Base-by-base conservation (phyloP, 1,140 invertebrate species). In the Maniola jurtina region DNA sequence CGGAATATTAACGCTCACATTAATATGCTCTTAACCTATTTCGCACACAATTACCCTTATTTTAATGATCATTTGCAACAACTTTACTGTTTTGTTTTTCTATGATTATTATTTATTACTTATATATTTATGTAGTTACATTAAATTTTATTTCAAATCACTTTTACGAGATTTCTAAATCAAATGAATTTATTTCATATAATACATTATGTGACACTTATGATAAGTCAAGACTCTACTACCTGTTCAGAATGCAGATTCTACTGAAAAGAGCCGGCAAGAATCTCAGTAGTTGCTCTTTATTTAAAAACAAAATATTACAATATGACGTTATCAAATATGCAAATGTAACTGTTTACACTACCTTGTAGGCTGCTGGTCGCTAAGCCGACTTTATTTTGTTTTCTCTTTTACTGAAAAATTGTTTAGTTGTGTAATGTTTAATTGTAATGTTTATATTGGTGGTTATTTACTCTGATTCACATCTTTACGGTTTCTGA, bases 11-110 rank as follows among this genome's bases (percentile, higher is more conserved):
- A 33, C 52, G 57, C 50, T n/a, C 13, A 54, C 38, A 63, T 40
- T 67, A 57, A 67, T 67, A 63, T 62, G 61, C 61, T 42, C 64
- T 63, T 68, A 68, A 68, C 66, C 66, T 61, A 68, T 56, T 63
- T 68, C 59, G 60, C 61, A 58, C 55, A 42, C 45, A 65, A 52
- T 35, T 54, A 64, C 13, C 40, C 38, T 6, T 11, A 40, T 56
- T 48, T n/a, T 55, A 56, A 40, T 36, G 42, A 59, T n/a, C 40
- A 7, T 33, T 59, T 45, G 40, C n/a, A 42, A 14, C 40, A 42
- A 42, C 11, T 60, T 33, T 48, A 60, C 45, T 48, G 40, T 25
- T 52, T 52, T 11, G 2, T 9, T 52, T 9, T 52, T 11, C 6
- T 48, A 11, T 1, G 10, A 11, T 48, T 48, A 48, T 48, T 14